Evolutionary conservation across 2,113 vertebrate species (phyloP).

Genomic region (Romanogobio albipinnatus): DNA sequence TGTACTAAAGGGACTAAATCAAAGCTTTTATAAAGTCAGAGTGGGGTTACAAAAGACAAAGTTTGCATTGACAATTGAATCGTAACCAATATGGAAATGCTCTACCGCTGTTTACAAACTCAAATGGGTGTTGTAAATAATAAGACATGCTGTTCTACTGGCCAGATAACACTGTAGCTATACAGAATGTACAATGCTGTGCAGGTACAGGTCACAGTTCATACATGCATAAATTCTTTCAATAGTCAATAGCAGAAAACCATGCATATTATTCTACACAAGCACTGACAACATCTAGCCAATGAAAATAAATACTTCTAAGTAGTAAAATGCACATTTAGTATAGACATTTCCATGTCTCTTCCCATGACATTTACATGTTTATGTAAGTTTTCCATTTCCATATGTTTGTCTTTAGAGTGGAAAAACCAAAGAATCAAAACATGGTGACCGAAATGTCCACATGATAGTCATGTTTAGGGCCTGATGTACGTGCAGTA

Average conservation of each 20-base stretch:
- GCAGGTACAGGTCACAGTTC: too few species aligned
- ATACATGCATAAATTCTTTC: too few species aligned
- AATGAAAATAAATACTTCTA: neutral
- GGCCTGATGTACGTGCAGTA: neutral
- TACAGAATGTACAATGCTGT: neutral
- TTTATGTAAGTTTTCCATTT: neutral
- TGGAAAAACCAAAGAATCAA: neutral
- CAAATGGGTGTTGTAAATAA: neutral
- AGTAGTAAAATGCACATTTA: neutral
- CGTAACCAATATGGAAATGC: conserved; percentile 18
- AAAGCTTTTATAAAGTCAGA: neutral
- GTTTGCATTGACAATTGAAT: conserved; percentile 20
- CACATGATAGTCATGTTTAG: neutral
- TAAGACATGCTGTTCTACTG: neutral
- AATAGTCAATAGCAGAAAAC: neutral
- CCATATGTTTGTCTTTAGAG: neutral
- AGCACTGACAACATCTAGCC: neutral
- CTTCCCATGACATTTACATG: neutral
- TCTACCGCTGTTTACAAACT: neutral
- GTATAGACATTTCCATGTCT: neutral
- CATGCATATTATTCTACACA: neutral
- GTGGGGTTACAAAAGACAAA: neutral
- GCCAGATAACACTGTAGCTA: neutral
- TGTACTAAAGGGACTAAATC: neutral
- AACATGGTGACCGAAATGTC: neutral